phyloP scores from a whole-genome alignment of 2,797 vertebrate genomes.

The Tympanoctomys barrerae region DNA sequence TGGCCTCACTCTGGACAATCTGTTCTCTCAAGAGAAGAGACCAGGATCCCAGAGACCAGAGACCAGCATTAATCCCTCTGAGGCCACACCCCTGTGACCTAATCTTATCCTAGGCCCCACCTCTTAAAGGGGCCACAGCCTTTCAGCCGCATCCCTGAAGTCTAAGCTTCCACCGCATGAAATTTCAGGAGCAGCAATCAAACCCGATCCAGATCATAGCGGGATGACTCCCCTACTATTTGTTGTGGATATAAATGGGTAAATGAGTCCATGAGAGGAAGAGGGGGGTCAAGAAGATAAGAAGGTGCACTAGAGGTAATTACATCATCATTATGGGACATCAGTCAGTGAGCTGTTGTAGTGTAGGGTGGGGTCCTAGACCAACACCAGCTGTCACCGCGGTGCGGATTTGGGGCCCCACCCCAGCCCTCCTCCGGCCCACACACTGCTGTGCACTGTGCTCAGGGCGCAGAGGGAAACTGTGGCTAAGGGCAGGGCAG shows the following conservation, averaged over 20 bases:
- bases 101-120: not conserved
- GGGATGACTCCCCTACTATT: not conserved
- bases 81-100: not conserved
- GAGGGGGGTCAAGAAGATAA: not conserved
- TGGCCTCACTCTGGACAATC: too few species aligned
- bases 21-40: not conserved
- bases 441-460: not conserved
- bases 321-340: not conserved
- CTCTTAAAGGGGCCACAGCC: not conserved
- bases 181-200: not conserved
- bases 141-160: not conserved
- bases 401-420: not conserved
- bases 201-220: not conserved
- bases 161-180: not conserved
- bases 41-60: not conserved
- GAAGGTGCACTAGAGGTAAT: not conserved
- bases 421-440: not conserved
- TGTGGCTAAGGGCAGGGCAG: not conserved
- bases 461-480: not conserved
- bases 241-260: not conserved
- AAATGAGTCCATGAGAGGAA: not conserved
- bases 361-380: not conserved
- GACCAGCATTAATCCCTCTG: not conserved
- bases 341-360: not conserved
- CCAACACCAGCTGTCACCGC: too few species aligned